Evolutionary conservation across 2,113 vertebrate species (phyloP).

Genomic region (Polypterus senegalus): DNA sequence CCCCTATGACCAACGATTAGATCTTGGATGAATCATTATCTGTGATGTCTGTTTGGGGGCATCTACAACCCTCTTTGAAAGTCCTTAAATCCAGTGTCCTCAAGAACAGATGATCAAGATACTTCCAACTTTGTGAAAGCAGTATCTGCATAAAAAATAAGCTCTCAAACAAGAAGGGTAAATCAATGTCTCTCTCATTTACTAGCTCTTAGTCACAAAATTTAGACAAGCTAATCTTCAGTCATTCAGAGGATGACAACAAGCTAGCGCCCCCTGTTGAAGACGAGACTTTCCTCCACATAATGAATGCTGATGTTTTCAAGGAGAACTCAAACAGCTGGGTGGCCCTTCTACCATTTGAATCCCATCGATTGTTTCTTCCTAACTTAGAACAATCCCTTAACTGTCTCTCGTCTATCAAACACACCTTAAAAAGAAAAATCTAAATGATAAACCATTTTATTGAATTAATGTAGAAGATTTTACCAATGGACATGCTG

Average conservation of each 20-base stretch:
- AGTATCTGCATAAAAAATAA: not conserved
- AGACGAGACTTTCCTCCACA: not conserved
- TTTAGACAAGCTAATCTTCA: not conserved
- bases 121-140: not conserved
- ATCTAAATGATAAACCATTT: not conserved
- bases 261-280: not conserved
- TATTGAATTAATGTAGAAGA: not conserved
- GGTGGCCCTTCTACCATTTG: not conserved
- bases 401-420: not conserved
- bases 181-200: too few species aligned
- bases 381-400: not conserved
- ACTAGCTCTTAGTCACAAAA: not conserved
- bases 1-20: not conserved
- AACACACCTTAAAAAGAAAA: not conserved
- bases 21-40: not conserved
- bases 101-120: not conserved
- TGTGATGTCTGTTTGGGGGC: not conserved
- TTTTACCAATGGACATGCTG: not conserved
- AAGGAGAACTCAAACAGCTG: not conserved
- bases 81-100: not conserved
- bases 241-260: slow-evolving; percentile 1
- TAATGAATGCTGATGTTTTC: not conserved
- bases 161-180: too few species aligned
- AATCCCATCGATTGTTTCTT: not conserved
- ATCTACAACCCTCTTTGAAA: not conserved